These are phyloP conservation scores for Ephydatia muelleri DNA, from an alignment of 37 sponge, comb jelly and placozoan genomes.

Conservation along the genomic window DNA sequence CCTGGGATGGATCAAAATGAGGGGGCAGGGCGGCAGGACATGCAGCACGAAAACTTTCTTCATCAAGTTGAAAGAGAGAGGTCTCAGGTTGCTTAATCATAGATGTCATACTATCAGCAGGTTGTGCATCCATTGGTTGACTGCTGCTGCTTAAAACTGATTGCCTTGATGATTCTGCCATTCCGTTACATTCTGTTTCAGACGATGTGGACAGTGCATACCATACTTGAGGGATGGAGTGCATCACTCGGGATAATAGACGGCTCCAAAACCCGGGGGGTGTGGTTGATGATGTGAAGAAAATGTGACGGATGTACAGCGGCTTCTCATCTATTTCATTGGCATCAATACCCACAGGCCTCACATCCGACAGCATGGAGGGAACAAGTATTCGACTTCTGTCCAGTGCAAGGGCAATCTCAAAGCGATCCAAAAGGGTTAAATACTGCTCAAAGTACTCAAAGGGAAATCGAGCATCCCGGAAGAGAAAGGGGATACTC, in stretches of 20 bases:
- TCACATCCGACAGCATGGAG: slow-evolving; percentile 70
- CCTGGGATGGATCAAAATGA: background rate
- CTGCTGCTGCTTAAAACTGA: background rate
- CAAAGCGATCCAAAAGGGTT: slow-evolving; percentile 86
- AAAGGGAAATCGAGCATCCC: slow-evolving; percentile 72
- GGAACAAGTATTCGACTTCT: slow-evolving; percentile 80
- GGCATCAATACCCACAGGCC: slow-evolving; percentile 37
- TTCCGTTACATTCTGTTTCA: background rate
- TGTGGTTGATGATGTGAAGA: slow-evolving; percentile 40
- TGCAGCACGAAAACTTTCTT: background rate
- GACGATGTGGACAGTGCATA: slow-evolving; percentile 19
- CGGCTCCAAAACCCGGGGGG: slow-evolving; percentile 95
- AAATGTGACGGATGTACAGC: slow-evolving; percentile 46
- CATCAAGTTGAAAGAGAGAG: background rate
- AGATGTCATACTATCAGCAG: background rate
- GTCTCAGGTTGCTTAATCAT: background rate
- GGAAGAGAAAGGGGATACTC: slow-evolving; percentile 66
- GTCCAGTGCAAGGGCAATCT: slow-evolving; percentile 86
- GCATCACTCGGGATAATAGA: slow-evolving; percentile 82
- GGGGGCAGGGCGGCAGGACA: background rate
- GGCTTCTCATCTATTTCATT: background rate
- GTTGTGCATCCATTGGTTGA: background rate
- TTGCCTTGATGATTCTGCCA: background rate
- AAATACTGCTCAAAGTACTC: slow-evolving; percentile 80
- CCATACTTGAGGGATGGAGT: slow-evolving; percentile 45